Evolutionary conservation across 2,113 vertebrate genomes (phyloP).

Genomic region (Peromyscus californicus): DNA sequence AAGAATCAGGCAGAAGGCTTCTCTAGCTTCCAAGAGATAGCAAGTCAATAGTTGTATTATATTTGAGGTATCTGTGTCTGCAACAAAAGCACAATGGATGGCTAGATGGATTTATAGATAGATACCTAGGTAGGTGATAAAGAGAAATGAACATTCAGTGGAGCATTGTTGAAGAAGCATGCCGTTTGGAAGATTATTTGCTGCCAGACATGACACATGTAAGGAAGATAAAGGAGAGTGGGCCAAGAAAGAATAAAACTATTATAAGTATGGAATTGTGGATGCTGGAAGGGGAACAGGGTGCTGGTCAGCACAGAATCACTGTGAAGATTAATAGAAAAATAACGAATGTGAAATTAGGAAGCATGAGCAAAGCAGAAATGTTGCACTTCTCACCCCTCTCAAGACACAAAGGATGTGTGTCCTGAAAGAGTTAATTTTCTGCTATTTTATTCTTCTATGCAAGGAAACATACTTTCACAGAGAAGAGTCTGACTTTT

Average conservation of each 20-base stretch:
- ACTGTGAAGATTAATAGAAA: neutral
- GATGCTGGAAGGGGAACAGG: constrained; percentile 8
- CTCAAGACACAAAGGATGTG: neutral
- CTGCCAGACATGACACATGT: constrained; percentile 54
- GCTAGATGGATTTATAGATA: constrained; percentile 68
- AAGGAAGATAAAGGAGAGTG: constrained; percentile 71
- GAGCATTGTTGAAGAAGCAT: constrained; percentile 65
- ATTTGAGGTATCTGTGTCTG: constrained; percentile 8
- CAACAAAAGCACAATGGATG: constrained; percentile 45
- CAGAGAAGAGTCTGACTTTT: neutral
- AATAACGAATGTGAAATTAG: constrained; percentile 45
- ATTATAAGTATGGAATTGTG: neutral
- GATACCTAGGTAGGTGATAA: constrained; percentile 60
- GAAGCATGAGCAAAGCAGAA: constrained; percentile 36
- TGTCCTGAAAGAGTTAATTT: neutral
- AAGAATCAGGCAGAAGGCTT: constrained; percentile 72
- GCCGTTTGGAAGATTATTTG: constrained; percentile 60
- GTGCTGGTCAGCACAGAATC: neutral
- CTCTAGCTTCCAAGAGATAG: constrained; percentile 75
- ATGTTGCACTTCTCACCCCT: neutral
- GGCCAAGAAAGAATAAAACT: constrained; percentile 44
- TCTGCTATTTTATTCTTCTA: neutral
- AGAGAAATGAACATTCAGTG: neutral
- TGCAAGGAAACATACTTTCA: neutral
- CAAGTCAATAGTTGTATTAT: constrained; percentile 75